These are phyloP conservation scores for Mus spicilegus DNA, from an alignment of 2,113 vertebrate genomes.

Conservation along the genomic window DNA sequence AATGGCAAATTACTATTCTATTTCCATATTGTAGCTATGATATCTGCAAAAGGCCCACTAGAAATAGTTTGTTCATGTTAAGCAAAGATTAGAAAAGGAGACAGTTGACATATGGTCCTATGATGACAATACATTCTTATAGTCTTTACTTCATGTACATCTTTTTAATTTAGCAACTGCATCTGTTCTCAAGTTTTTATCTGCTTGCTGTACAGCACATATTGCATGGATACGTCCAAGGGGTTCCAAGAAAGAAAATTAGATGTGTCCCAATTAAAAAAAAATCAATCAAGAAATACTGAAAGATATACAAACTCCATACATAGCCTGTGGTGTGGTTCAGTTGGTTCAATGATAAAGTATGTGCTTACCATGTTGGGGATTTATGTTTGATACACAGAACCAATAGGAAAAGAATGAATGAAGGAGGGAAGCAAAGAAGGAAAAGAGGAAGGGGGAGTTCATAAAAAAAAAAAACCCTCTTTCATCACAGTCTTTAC, in stretches of 20 bases:
- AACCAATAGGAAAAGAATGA: background rate
- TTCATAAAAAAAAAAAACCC: background rate
- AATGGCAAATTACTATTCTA: background rate
- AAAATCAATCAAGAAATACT: background rate
- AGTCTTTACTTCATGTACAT: conserved; percentile 9
- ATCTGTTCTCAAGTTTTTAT: conserved; percentile 20
- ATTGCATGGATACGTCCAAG: background rate
- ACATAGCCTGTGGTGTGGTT: background rate
- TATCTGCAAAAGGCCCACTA: background rate
- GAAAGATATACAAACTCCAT: background rate
- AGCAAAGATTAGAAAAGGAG: background rate
- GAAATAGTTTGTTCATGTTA: conserved; percentile 9
- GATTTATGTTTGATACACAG: background rate
- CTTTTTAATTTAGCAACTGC: background rate
- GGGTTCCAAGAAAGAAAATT: background rate
- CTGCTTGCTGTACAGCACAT: background rate
- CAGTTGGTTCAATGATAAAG: background rate
- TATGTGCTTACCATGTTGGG: background rate
- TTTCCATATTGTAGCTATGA: background rate
- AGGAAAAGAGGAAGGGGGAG: background rate
- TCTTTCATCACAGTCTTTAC: background rate
- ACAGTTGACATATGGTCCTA: background rate
- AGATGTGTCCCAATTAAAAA: background rate
- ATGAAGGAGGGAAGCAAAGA: background rate
- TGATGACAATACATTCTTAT: background rate